A percentile compares a stretch with the other conserved stretches of the same genome.
Conservation (phyloP, 2,797 vertebrate species). For the Acrossocheilus fasciatus region DNA sequence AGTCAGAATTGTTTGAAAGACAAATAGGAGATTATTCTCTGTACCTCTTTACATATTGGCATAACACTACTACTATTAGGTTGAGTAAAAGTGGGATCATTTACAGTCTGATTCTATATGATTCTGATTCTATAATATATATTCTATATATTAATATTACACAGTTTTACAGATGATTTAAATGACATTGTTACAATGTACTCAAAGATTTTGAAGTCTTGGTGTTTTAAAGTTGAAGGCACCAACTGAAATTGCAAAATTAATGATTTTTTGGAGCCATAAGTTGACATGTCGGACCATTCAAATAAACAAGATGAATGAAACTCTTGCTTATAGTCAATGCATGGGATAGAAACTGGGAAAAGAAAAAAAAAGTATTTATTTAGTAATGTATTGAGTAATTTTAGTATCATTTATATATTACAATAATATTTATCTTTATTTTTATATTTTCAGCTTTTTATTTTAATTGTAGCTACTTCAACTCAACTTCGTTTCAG, state of each 20-base stretch:
- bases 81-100: background rate
- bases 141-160: background rate
- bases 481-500: background rate
- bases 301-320: background rate
- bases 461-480: too few relatives aligned
- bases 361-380: too few relatives aligned
- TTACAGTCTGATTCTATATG: background rate
- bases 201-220: background rate
- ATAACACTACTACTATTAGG: background rate
- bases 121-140: too few relatives aligned
- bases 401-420: background rate
- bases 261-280: background rate
- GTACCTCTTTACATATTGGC: background rate
- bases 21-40: conserved; percentile 44
- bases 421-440: background rate
- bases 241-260: background rate
- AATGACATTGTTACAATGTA: background rate
- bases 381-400: too few relatives aligned
- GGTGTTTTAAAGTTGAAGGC: background rate
- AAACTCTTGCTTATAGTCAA: background rate
- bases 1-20: conserved; percentile 29
- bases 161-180: background rate
- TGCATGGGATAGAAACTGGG: background rate
- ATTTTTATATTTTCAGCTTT: background rate
- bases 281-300: background rate